These are phyloP conservation scores for Plodia interpunctella DNA, from an alignment of 1,140 invertebrate species.

Conservation along the genomic window DNA sequence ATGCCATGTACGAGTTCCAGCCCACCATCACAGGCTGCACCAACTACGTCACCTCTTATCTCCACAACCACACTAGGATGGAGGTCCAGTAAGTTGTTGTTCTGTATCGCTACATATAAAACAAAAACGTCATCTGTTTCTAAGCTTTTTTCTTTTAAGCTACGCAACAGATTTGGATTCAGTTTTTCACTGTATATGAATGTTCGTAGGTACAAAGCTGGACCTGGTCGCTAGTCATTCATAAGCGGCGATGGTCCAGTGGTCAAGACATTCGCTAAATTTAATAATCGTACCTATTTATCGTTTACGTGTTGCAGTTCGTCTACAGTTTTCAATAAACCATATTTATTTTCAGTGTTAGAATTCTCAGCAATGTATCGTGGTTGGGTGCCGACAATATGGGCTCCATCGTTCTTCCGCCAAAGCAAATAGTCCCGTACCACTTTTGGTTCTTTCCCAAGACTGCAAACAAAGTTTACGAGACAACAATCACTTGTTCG, in stretches of 20 bases:
- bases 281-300: no score
- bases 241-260: no score
- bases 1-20: constrained; percentile 61
- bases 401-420: constrained; percentile 50
- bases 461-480: constrained; percentile 46
- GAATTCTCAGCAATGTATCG: constrained; percentile 45
- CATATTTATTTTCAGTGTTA: constrained; percentile 44
- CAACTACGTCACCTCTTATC: constrained; percentile 53
- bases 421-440: constrained; percentile 53
- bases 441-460: constrained; percentile 69
- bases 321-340: background rate
- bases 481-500: constrained; percentile 53
- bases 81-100: constrained; percentile 55
- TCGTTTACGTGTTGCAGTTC: no score
- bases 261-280: no score
- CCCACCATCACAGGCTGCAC: constrained; percentile 61
- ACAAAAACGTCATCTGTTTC: no score
- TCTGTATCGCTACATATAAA: no score
- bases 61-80: constrained; percentile 66
- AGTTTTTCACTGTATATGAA: no score
- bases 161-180: no score
- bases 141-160: no score
- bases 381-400: constrained; percentile 60
- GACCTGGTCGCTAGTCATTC: no score
- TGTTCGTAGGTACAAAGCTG: no score